Evolutionary conservation across 1,140 invertebrate species (phyloP).

Genomic region (Drosophila ironensis): DNA sequence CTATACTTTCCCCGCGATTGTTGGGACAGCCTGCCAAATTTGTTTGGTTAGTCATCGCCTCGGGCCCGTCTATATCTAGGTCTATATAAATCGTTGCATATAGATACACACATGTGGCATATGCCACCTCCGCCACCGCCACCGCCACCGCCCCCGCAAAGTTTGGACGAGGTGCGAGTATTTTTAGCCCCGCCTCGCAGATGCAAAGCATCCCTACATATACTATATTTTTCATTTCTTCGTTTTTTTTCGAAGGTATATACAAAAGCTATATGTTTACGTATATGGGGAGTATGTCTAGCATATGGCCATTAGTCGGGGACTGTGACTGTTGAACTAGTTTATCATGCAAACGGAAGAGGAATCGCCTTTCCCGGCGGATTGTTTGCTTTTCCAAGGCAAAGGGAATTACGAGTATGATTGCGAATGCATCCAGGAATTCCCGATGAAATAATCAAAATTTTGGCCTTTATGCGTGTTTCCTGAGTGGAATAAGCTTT

Average conservation of each 20-base stretch:
- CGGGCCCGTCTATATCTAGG: slow-evolving; percentile 30
- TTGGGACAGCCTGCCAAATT: slow-evolving; percentile 62
- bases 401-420: background rate
- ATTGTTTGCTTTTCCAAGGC: background rate
- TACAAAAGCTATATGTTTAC: slow-evolving; percentile 5
- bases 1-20: background rate
- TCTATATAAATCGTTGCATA: slow-evolving; percentile 16
- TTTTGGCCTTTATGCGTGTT: too few species aligned
- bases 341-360: slow-evolving; percentile 28
- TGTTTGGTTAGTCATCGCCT: slow-evolving; percentile 68
- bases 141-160: slow-evolving; percentile 22
- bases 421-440: background rate
- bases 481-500: too few species aligned
- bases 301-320: slow-evolving; percentile 33
- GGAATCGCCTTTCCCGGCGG: background rate
- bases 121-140: background rate
- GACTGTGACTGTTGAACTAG: slow-evolving; percentile 42
- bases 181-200: slow-evolving; percentile 39
- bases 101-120: slow-evolving; percentile 39
- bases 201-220: slow-evolving; percentile 12
- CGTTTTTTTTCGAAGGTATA: background rate
- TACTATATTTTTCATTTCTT: slow-evolving; percentile 15
- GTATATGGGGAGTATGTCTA: slow-evolving; percentile 4
- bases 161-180: slow-evolving; percentile 47
- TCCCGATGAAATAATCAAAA: too few species aligned